Conservation (phyloP, 1,140 invertebrate genomes). For the Cydia fagiglandana region DNA sequence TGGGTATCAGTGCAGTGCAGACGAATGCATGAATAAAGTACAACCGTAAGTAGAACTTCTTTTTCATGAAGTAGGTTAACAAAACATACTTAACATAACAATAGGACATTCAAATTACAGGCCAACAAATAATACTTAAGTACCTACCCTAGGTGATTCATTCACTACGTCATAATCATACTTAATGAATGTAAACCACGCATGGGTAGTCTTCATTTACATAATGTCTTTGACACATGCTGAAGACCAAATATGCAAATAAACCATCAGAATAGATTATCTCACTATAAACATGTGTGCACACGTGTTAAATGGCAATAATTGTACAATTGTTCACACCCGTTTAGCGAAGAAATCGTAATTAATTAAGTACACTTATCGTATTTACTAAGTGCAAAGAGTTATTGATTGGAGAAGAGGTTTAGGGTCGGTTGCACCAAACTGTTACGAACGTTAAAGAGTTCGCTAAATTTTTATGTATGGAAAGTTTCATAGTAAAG, state of each 20-base stretch:
- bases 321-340: slow-evolving; percentile 19
- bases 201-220: slow-evolving; percentile 18
- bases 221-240: slow-evolving; percentile 21
- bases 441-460: too few species aligned
- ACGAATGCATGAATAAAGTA: too few species aligned
- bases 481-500: too few species aligned
- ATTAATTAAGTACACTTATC: slow-evolving; percentile 16
- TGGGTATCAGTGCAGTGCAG: too few species aligned
- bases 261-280: slow-evolving; percentile 11
- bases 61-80: slow-evolving; percentile 6
- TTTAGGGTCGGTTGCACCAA: too few species aligned
- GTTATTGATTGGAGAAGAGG: too few species aligned
- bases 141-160: slow-evolving; percentile 1
- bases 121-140: background rate
- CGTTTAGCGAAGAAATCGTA: slow-evolving; percentile 13
- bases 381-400: slow-evolving; percentile 5
- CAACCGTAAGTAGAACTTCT: background rate
- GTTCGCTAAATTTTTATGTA: too few species aligned
- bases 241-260: slow-evolving; percentile 18
- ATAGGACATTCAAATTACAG: background rate
- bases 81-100: slow-evolving; percentile 3
- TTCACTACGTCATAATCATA: slow-evolving; percentile 3
- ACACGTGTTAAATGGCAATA: slow-evolving; percentile 4
- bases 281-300: background rate
- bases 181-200: slow-evolving; percentile 12